Base-by-base conservation (phyloP, 2,888 invertebrate species). In the Acanthococcus lagerstroemiae region DNA sequence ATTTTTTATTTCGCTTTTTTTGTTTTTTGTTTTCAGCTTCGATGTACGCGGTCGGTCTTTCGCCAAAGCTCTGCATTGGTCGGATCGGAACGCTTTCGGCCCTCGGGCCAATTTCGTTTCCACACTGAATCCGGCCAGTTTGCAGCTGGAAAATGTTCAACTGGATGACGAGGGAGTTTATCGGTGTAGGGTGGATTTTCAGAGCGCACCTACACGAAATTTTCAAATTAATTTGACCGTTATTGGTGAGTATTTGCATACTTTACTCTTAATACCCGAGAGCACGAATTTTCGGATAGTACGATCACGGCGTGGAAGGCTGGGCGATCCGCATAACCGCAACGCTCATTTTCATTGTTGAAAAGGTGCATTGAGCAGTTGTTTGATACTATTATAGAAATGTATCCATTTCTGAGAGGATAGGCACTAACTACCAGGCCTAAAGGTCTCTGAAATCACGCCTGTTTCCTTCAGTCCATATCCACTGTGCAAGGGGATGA, bases 111-210 rank as follows among this genome's bases (percentile, higher is more conserved):
- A 67, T n/a, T 68, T 68, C 48, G 65, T 65, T 6, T 67, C 55
- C 27, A 37, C 46, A 17, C 65, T 44, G 9, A 46, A 66, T 30
- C 68, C 68, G 25, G 67, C 68, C 3, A 48, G 60, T 17, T 37
- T 68, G n/a, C 55, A 60, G 70, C 83, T 90, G 71, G 83, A 84
- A 73, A 83, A 84, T 72, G 86, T 89, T 67, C 83, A 82, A 66
- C 76, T 80, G 50, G 81, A 82, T 24, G 92, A 93, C 73, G 88
- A 90, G 72, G 93, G 92, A 2, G 78, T 89, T 45, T 94, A 90
- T 76, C 81, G 93, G 66, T 93, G 93, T 76, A 80, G 93, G 71
- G 87, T 93, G 70, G 93, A 94, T 78, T 94, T 91, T 74, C 83
- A 87, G 69, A 87, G 91, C 76, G 88, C 90, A 0, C 92, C 92